Evolutionary conservation across 2,797 vertebrate species (phyloP).

Genomic region (Danio albolineatus): DNA sequence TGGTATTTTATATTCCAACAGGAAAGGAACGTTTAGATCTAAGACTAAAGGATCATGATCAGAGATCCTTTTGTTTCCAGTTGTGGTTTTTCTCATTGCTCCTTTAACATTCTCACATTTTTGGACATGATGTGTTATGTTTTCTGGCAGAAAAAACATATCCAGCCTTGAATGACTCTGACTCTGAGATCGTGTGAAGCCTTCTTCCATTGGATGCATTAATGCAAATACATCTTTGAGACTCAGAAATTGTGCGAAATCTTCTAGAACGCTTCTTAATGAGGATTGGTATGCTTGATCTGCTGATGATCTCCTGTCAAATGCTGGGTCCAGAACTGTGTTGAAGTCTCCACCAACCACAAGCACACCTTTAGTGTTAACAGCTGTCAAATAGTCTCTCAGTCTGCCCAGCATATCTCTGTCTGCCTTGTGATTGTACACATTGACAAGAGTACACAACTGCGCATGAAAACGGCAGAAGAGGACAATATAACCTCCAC

Average conservation of each 20-base stretch:
- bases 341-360: constrained; percentile 53
- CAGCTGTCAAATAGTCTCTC: constrained; percentile 40
- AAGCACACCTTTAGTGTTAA: constrained; percentile 30
- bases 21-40: not conserved
- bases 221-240: constrained; percentile 37
- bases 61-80: not conserved
- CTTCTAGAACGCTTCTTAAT: not conserved
- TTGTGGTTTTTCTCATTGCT: not conserved
- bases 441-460: constrained; percentile 48
- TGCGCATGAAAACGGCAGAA: constrained; percentile 21
- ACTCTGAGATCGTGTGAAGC: constrained; percentile 28
- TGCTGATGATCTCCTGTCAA: not conserved
- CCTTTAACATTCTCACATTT: not conserved
- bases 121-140: not conserved
- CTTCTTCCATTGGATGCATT: not conserved
- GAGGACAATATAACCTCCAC: constrained; percentile 53
- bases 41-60: constrained; percentile 38
- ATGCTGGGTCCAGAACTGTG: constrained; percentile 25
- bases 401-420: constrained; percentile 2
- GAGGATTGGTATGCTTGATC: not conserved
- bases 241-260: constrained; percentile 36
- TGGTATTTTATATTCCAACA: not conserved
- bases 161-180: constrained; percentile 32
- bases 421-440: constrained; percentile 47
- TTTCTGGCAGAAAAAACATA: constrained; percentile 43